A percentile compares a stretch with the other conserved stretches of the same genome.
Conservation (phyloP, 2,113 vertebrate genomes). For the Heliornis fulica region DNA sequence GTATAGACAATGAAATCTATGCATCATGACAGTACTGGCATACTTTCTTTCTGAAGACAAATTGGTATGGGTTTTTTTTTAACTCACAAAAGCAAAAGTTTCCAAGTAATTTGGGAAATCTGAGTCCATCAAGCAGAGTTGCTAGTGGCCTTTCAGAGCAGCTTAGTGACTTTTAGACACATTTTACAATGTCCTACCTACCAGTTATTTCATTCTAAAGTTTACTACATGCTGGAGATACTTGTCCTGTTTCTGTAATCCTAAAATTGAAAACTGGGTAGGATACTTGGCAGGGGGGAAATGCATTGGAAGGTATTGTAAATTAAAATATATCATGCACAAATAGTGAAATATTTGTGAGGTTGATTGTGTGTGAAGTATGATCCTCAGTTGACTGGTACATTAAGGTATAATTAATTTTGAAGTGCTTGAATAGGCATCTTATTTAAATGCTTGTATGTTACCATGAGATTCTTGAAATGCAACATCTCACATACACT, state of each 20-base stretch:
- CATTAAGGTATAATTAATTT: neutral
- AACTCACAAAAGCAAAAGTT: neutral
- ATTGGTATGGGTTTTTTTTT: neutral
- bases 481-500: neutral
- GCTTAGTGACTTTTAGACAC: neutral
- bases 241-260: neutral
- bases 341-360: neutral
- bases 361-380: neutral
- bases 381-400: neutral
- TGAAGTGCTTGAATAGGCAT: neutral
- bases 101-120: neutral
- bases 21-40: neutral
- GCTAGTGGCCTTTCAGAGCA: neutral
- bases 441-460: neutral
- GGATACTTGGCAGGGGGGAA: neutral
- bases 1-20: neutral
- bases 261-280: neutral
- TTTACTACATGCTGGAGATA: neutral
- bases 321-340: neutral
- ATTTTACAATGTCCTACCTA: neutral
- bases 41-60: neutral
- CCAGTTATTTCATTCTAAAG: neutral
- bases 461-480: neutral
- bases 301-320: neutral
- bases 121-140: neutral